A percentile compares a stretch with the other conserved stretches of the same genome.
Conservation (phyloP, 2,888 invertebrate species). For the Tanypteryx hageni region DNA sequence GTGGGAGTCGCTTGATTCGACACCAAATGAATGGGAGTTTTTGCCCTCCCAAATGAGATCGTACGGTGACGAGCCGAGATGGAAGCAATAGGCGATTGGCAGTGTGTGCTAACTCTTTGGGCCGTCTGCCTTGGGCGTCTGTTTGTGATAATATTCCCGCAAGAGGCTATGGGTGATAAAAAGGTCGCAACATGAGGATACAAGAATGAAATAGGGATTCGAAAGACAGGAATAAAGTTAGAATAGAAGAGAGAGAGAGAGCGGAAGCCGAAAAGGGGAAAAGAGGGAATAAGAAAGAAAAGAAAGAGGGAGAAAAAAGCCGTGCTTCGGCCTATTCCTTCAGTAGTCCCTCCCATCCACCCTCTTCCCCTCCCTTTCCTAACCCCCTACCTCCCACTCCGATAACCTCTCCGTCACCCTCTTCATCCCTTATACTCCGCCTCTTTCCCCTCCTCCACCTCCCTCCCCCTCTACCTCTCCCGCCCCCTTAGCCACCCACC, state of each 20-base stretch:
- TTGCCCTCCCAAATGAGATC: neutral
- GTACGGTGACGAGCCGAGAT: neutral
- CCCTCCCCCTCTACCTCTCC: neutral
- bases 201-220: neutral
- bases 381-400: neutral
- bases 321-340: too few relatives aligned
- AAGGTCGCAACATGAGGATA: neutral
- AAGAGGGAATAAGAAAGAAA: neutral
- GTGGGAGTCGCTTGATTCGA: too few relatives aligned
- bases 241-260: neutral
- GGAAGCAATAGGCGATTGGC: neutral
- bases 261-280: neutral
- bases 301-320: neutral
- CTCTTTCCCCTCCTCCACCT: neutral
- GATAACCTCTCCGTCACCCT: neutral
- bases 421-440: slow-evolving; percentile 11
- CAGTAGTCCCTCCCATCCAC: neutral
- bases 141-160: neutral
- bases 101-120: neutral
- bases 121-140: neutral
- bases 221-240: neutral
- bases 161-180: neutral
- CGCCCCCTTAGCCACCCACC: slow-evolving; percentile 14
- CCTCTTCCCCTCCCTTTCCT: neutral
- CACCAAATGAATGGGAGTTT: too few relatives aligned